Percentiles rank a stretch among this genome's conserved stretches.
Conservation (phyloP, 2,888 invertebrate genomes). For the Philhelius pedissequus region DNA sequence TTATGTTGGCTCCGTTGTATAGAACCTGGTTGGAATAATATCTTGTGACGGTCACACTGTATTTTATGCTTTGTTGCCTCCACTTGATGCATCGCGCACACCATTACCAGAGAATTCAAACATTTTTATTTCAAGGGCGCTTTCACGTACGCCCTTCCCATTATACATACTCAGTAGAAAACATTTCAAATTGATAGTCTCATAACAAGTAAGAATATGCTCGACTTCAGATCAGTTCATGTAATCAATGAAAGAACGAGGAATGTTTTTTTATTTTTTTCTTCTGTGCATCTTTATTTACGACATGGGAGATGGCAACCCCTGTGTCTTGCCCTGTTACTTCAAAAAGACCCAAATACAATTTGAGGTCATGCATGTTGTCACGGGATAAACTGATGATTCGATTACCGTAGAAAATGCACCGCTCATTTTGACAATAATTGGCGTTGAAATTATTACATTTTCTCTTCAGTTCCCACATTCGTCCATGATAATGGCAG, state of each 20-base stretch:
- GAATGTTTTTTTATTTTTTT: neutral
- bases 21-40: too few relatives aligned
- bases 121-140: slow-evolving; percentile 63
- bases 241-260: slow-evolving; percentile 52
- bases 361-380: neutral
- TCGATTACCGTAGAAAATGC: neutral
- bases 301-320: neutral
- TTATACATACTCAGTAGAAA: neutral
- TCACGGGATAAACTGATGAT: neutral
- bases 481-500: neutral
- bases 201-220: slow-evolving; percentile 1
- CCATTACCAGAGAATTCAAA: slow-evolving; percentile 4
- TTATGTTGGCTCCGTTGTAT: too few relatives aligned
- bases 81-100: neutral
- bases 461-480: neutral
- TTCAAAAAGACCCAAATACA: neutral
- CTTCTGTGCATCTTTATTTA: neutral
- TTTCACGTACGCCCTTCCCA: slow-evolving; percentile 8
- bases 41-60: slow-evolving; percentile 40
- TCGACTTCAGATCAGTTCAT: neutral
- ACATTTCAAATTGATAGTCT: slow-evolving; percentile 12
- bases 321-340: neutral
- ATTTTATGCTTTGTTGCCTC: slow-evolving; percentile 9
- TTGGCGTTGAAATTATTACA: neutral
- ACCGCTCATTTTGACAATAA: neutral